Conservation (phyloP, 2,888 invertebrate species). For the Odontocerum albicorne region DNA sequence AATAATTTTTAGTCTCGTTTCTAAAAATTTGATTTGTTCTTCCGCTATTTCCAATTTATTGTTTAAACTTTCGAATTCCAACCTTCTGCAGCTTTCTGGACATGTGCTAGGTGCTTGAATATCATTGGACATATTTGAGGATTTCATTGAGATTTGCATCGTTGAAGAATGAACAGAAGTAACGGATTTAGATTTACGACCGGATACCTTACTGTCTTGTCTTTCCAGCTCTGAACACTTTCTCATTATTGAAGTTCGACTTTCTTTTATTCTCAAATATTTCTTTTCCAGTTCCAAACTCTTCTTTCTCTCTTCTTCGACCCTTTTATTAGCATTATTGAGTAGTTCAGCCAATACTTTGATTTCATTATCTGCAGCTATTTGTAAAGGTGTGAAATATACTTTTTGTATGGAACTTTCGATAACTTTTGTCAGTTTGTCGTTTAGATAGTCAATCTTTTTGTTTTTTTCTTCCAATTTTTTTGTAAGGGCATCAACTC, state of each 20-base stretch:
- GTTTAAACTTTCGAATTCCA: slow-evolving; percentile 51
- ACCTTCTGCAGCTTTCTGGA: slow-evolving; percentile 42
- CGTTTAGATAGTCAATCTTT: slow-evolving; percentile 53
- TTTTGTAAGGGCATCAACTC: slow-evolving; percentile 54
- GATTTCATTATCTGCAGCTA: slow-evolving; percentile 64
- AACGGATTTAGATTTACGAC: slow-evolving; percentile 44
- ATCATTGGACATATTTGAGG: neutral
- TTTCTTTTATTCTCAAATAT: slow-evolving; percentile 58
- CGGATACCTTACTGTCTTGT: slow-evolving; percentile 42
- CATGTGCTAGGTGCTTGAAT: neutral
- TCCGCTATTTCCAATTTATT: slow-evolving; percentile 62
- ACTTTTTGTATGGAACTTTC: slow-evolving; percentile 55
- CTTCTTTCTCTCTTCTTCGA: slow-evolving; percentile 61
- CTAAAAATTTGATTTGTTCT: slow-evolving; percentile 66
- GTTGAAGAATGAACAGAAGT: slow-evolving; percentile 42
- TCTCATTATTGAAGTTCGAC: slow-evolving; percentile 47
- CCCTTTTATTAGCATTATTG: slow-evolving; percentile 56
- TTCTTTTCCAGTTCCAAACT: slow-evolving; percentile 60
- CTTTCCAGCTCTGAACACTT: slow-evolving; percentile 45
- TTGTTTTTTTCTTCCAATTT: slow-evolving; percentile 52
- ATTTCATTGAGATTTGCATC: slow-evolving; percentile 2
- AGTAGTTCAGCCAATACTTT: slow-evolving; percentile 61
- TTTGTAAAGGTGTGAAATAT: slow-evolving; percentile 56
- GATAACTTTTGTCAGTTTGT: slow-evolving; percentile 51
- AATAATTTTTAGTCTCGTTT: slow-evolving; percentile 63